Base-by-base conservation (phyloP, 2,888 invertebrate genomes). In the Atrina japonica region DNA sequence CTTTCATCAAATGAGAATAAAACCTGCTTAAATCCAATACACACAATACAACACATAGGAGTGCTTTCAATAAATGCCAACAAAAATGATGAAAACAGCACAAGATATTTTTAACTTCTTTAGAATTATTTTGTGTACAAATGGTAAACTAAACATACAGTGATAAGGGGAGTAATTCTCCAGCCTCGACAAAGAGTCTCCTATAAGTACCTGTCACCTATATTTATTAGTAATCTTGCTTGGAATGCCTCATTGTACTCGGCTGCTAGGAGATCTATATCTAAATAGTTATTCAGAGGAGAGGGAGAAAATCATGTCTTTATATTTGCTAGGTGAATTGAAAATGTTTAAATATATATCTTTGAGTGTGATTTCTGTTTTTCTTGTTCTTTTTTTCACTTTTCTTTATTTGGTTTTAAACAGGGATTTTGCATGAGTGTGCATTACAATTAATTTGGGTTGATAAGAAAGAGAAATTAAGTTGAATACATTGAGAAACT, bases 91-190 rank as follows among this genome's bases (percentile, higher is more conserved):
- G 61, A 35, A 61, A 61, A 49, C 18, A 43, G 61, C 61, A 47
- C 49, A 61, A 43, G 61, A 49, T 29, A 61, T 49, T 61, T 61
- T 61, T 35, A 61, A 35, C 35, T 41, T 49, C 61, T 30, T 61
- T 27, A 49, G 47, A 29, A 61, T 47, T 61, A 49, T 21, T 21
- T 49, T 61, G 61, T 61, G 49, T 61, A 61, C 61, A 29, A 61
- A 61, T 43, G 49, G 49, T 47, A 61, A 61, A 66, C 66, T 49
- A 58, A 66, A 66, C 50, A 58, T 35, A 35, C 30, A 43, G 55
- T 29, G 66, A 66, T 66, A 66, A 66, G 66, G 41, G 40, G 27
- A 35, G 49, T 58, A 66, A 66, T 66, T 66, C 66, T 58, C 11
- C 49, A 47, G 66, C 41, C 35, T 35, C 49, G 49, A 27, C 56